Evolutionary conservation across 2,888 invertebrate genomes (phyloP), one percentile per base, ranked within the genome.

Genomic region (Dexiosoma caninum): DNA sequence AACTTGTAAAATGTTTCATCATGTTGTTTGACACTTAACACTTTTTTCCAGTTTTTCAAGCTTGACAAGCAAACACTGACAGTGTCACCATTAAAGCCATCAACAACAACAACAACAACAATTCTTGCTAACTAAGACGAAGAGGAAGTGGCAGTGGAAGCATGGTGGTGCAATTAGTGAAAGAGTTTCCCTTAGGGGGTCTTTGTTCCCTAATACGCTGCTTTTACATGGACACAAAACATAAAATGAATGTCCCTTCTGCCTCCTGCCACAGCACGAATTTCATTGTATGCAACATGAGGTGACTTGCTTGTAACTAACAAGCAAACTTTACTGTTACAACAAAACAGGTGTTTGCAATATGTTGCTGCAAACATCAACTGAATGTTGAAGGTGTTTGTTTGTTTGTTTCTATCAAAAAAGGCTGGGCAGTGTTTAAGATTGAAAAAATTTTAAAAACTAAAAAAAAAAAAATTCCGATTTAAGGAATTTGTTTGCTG

Each of bases 21-120:
- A 78, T 81, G 77, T 81, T 77, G 77, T 78, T 78, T 81, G 81
- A 81, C 81, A 81, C 81, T 78, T 67, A 69, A 74, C 78, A 81
- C 72, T 69, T 69, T 69, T 30, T 67, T 64, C 37, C 59, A 44
- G 72, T 32, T 44, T 72, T 59, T 67, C 30, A 27, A 67, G 42
- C 71, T 37, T 70, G 44, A 78, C 77, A 81, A 78, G 69, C 81
- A 77, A 78, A 72, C 81, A 77, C 53, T 74, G 81, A 78, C 67
- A 27, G 69, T 53, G 64, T 77, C 76, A 59, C 71, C 76, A 42
- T 21, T 49, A 49, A 62, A 19, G 19, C 23, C 42, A 40, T 30
- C 19, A 35, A 23, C 51, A 44, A 23, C 23, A 35, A 53, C n/a
- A 32, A 21, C 21, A 46, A 30, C 27, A 49, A 32, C 42, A 71